Evolutionary conservation across 2,113 vertebrate genomes (phyloP), one percentile per base, ranked within the genome.

Genomic region (Amblyopsis rosae): DNA sequence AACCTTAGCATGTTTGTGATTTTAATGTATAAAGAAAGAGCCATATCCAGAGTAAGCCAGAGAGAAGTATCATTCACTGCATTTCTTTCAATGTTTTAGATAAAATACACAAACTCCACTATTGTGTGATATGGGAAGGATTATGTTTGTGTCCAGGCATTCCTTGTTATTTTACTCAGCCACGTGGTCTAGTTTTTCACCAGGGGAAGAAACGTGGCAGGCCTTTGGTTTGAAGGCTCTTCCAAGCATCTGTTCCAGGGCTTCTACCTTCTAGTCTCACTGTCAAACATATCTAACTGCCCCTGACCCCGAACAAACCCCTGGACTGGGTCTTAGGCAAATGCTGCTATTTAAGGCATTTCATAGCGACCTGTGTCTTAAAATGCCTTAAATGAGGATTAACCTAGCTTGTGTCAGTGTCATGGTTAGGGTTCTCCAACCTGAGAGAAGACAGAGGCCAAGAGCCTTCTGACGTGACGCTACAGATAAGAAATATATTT

Each of bases 81-180:
- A 82, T 83, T 86, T 80, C 26, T 79, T 77, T 75, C 59, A 11
- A 35, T 7, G 32, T 77, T 67, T 70, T 62, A 86, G 73, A 81
- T 79, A 82, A 77, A 84, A 67, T 83, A 74, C 84, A 87, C 75
- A 75, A 69, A 81, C 81, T 85, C 84, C 77, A 79, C 66, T 78
- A 81, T 80, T 81, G 82, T 86, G 73, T 71, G 82, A 80, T 69
- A 72, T 15, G 26, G 68, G 67, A 76, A 85, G 76, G 83, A 81
- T 84, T 79, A 73, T 70, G 35, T 86, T 82, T 84, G 62, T 49
- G 70, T 84, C 67, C 58, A 64, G 62, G 79, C 62, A 62, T 73
- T 68, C 62, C 13, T 12, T 86, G 82, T 88, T 86, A 59, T 86
- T 87, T 70, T 54, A 73, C 72, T 75, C 72, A 76, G 83, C 72